Evolutionary conservation across 2,113 vertebrate genomes (phyloP), one percentile per base, ranked within the genome.

Genomic region (Mystacornis crossleyi): DNA sequence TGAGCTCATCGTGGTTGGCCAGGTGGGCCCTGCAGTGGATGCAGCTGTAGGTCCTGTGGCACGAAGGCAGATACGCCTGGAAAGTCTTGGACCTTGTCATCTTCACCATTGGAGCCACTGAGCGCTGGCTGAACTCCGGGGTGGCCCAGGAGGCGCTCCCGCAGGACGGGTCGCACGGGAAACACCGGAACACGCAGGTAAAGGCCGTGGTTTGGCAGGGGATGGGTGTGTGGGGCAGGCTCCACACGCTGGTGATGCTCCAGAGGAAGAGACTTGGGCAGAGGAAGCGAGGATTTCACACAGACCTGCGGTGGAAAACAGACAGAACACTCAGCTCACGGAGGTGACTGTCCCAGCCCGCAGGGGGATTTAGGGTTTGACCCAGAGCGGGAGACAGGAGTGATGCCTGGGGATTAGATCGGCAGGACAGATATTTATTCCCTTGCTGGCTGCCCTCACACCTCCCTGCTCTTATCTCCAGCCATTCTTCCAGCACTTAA

Each of bases 41-140:
- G 98, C 99, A 99, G 98, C 99, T 99, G 98, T 99, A 99, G 81
- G 99, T 99, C 72, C 99, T 98, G 95, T 99, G 99, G 98, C 99
- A 99, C 29, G 98, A 99, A 81, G 99, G 99, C 98, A 99, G 97
- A 90, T 99, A 99, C 0, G 99, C 99, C 99, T 99, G 99, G 96
- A 99, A 99, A 91, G 99, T 99, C 98, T 99, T 99, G 98, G 99
- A 99, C 98, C 99, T 99, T 18, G 99, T 99, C 99, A 99, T 99
- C 97, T 99, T 99, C 99, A 99, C 99, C 99, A 99, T 99, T 98
- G 99, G 99, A 83, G 99, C 98, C 77, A 97, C 96, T 17, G 98
- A 98, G 85, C 23, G 97, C 92, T 97, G 97, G 9, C 97, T 81
- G 97, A 98, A 99, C 96, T 98, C 99, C n/a, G 98, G 99, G 98